A percentile compares a stretch with the other conserved stretches of the same genome.
Evolutionary conservation across 2,797 vertebrate species (phyloP).

Genomic region (Sorex maritimensis): DNA sequence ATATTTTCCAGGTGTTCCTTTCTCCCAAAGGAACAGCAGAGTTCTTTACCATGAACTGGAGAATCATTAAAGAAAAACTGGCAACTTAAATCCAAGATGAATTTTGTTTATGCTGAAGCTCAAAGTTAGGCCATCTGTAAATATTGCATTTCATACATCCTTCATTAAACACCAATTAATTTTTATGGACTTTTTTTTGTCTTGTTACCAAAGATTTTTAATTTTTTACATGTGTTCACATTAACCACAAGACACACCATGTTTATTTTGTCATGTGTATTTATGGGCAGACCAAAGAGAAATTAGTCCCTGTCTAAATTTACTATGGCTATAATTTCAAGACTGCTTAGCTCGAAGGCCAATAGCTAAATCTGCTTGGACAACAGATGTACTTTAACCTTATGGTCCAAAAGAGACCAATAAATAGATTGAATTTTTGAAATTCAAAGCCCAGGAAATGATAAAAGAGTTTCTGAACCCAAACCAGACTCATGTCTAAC

Average conservation of each 20-base stretch:
- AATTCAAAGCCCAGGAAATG: conserved; percentile 81
- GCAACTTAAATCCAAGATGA: background rate
- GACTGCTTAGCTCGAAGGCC: conserved; percentile 71
- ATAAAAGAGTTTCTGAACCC: conserved; percentile 65
- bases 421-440: conserved; percentile 75
- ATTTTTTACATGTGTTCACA: conserved; percentile 83
- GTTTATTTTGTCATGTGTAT: conserved; percentile 80
- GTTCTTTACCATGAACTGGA: background rate
- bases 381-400: conserved; percentile 83
- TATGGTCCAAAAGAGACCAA: conserved; percentile 74
- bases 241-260: conserved; percentile 73
- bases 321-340: conserved; percentile 79
- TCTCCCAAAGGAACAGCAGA: background rate
- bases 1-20: conserved; percentile 59
- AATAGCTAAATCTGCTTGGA: conserved; percentile 77
- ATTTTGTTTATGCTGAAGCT: conserved; percentile 61
- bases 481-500: conserved; percentile 48
- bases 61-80: background rate
- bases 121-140: conserved; percentile 28
- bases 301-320: conserved; percentile 80
- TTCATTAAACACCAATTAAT: conserved; percentile 76
- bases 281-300: conserved; percentile 79
- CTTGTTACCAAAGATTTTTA: conserved; percentile 83
- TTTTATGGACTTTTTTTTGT: conserved; percentile 79
- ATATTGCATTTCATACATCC: conserved; percentile 41